Base-by-base conservation (phyloP, 2,797 vertebrate species). In the Mastacembelus armatus region DNA sequence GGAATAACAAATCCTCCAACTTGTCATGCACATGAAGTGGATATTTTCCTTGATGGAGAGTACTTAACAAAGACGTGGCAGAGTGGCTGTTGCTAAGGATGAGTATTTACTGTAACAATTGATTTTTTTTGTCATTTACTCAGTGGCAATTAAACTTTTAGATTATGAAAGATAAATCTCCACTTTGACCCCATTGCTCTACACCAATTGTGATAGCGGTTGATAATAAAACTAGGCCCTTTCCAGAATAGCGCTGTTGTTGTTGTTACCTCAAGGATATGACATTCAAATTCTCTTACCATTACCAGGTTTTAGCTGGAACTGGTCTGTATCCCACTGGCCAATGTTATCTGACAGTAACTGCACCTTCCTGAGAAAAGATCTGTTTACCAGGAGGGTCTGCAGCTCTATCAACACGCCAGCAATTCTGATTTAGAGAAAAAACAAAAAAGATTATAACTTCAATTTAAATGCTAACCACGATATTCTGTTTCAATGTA, bases 371-470 rank as follows among this genome's bases (percentile, higher is more conserved):
- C 70, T 80, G 79, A 93, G 68, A 56, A 89, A n/a, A 4, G 89
- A 82, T 40, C 77, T 39, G 73, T 92, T 72, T 39, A 77, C 65
- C 67, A 95, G 29, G 5, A 92, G 50, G 10, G 48, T 78, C 49
- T 94, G 93, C 19, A 95, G 71, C 72, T 94, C 92, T 2, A 90
- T 87, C 69, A 95, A 68, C 18, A 90, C 35, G 48, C 88, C 84
- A 7, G 93, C 39, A 60, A 94, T 63, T 78, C 94, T 95, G 54
- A 6, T 61, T 36, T 2, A 57, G 4, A 2, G 18, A 1, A 42
- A 48, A 67, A 5, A 63, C 0, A 75, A 15, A 24, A 11, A 59
- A 36, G 15, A 4, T 24, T 10, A 55, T 42, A 15, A 14, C 62
- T 51, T 10, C 12, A 33, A 47, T 26, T 6, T 38, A 19, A 26